Conservation (phyloP, 1,140 invertebrate genomes). For the Nautilus pompilius region DNA sequence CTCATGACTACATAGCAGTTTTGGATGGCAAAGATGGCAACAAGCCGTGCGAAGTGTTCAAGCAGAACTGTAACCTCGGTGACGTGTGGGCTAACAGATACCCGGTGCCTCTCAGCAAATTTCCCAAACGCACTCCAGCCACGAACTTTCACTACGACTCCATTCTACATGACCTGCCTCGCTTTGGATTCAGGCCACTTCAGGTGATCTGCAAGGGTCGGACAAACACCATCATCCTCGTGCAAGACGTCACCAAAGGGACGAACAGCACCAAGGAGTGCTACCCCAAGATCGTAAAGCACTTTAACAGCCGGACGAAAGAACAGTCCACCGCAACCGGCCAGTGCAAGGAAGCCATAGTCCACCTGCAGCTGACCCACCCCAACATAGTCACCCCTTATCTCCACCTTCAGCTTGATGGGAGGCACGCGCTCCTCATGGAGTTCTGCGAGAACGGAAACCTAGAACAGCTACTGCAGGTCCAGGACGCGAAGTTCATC, state of each 20-base stretch:
- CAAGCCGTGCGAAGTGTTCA: too few species aligned
- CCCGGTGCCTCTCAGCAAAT: slow-evolving; percentile 14
- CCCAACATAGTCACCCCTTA: slow-evolving; percentile 11
- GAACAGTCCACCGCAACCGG: slow-evolving; percentile 8
- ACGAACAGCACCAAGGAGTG: slow-evolving; percentile 8
- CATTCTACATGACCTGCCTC: slow-evolving; percentile 12
- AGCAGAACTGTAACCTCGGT: slow-evolving; percentile 19
- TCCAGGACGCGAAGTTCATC: slow-evolving; percentile 20
- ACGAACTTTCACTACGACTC: slow-evolving; percentile 17
- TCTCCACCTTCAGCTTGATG: slow-evolving; percentile 10
- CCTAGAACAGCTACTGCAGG: slow-evolving; percentile 21
- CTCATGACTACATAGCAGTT: too few species aligned
- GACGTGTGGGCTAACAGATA: slow-evolving; percentile 22
- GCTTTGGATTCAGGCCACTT: slow-evolving; percentile 13
- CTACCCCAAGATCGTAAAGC: slow-evolving; percentile 13
- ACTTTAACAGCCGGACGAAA: slow-evolving; percentile 13
- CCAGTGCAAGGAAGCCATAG: slow-evolving; percentile 11
- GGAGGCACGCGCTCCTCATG: slow-evolving; percentile 16
- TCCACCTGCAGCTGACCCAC: slow-evolving; percentile 11
- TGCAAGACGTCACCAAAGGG: slow-evolving; percentile 13
- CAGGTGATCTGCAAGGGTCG: slow-evolving; percentile 15
- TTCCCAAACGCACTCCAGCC: slow-evolving; percentile 15
- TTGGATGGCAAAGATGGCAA: too few species aligned
- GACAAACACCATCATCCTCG: slow-evolving; percentile 14
- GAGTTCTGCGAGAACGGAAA: slow-evolving; percentile 34